Conservation (phyloP, 2,113 vertebrate species). For the Falco punctatus region DNA sequence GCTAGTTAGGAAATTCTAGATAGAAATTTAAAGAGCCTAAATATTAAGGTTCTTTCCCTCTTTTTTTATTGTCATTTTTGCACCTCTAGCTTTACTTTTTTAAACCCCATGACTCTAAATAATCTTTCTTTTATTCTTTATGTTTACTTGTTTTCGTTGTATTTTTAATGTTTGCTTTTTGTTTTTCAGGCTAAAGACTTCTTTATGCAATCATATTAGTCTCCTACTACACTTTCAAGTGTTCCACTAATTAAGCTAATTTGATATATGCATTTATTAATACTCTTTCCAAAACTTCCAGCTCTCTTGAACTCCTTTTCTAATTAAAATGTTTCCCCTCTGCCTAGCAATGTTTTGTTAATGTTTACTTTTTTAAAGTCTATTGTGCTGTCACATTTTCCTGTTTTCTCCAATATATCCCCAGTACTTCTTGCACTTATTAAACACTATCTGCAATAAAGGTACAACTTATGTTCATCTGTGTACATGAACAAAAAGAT, state of each 20-base stretch:
- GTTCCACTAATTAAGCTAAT: conserved; percentile 28
- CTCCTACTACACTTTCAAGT: not conserved
- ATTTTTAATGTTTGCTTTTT: not conserved
- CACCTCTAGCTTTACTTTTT: not conserved
- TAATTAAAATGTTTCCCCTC: conserved; percentile 7
- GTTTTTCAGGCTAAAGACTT: not conserved
- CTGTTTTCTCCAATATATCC: not conserved
- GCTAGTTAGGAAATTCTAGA: not conserved
- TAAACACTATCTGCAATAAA: not conserved
- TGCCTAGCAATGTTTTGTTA: not conserved
- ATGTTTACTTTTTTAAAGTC: not conserved
- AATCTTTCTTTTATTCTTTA: not conserved
- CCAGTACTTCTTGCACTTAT: not conserved
- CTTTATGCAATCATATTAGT: not conserved
- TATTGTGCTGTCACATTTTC: not conserved
- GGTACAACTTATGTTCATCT: not conserved
- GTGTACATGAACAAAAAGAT: not conserved
- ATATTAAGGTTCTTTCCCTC: not conserved
- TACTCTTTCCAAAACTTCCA: not conserved
- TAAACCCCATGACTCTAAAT: not conserved
- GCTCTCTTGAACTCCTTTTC: not conserved
- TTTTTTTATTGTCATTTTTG: not conserved
- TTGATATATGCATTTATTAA: conserved; percentile 16
- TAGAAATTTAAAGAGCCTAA: not conserved
- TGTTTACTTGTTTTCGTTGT: not conserved